Base-by-base conservation (phyloP, 2,797 vertebrate species). In the Poecilia velifera region DNA sequence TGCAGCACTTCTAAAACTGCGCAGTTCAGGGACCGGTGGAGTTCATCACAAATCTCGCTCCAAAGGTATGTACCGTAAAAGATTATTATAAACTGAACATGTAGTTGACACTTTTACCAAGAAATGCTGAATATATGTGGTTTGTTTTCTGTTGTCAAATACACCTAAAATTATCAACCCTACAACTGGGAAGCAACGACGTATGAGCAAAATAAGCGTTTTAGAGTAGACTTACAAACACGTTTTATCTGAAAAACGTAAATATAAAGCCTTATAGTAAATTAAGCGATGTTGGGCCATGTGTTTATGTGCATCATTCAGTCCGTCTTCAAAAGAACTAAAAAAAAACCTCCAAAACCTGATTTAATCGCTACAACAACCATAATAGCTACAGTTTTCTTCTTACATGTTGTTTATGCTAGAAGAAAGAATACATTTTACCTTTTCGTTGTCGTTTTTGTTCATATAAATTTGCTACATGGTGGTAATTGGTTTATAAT, bases 1-100 rank as follows among this genome's bases (percentile, higher is more conserved):
- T 31, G 90, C 75, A 78, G 43, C 90, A 78, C 57, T n/a, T 71
- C 4, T 71, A 71, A 71, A 73, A 77, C 7, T 86, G 84, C 88
- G 86, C 84, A 92, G 83, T 84, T 87, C 73, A 77, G 22, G 68
- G 59, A 76, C 77, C 6, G 9, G 36, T 66, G 62, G 1, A 73
- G 64, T 12, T 79, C 31, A 45, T 45, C 64, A 7, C 39, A 25
- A 74, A 45, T 71, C 36, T 74, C 72, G 49, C 57, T 34, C 45
- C 28, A 76, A 10, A 81, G 87, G 89, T 92, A 81, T 76, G 84
- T 82, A 1, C 39, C 4, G 10, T 28, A 0, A 22, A 79, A 25
- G 13, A 25, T 46, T 18, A 53, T 71, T 41, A 36, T 62, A 6
- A 62, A 9, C 0, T 2, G 51, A 18, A 16, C 25, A 1, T 13